Percentiles rank a stretch among this genome's conserved stretches.
These are phyloP conservation scores for Aphis craccivora DNA, from an alignment of 1,140 invertebrate genomes.

Conservation along the genomic window DNA sequence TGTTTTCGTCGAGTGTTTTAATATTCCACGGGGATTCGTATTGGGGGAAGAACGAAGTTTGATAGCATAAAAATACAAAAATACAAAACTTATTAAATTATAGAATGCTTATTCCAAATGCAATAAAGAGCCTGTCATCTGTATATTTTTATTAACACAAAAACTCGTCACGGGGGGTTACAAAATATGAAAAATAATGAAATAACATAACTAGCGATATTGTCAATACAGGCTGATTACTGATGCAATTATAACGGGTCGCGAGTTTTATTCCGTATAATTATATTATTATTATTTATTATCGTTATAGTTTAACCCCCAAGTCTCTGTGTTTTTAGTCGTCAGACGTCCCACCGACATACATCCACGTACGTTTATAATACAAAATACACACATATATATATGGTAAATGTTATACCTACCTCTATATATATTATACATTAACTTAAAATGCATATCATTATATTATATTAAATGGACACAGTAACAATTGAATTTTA, in stretches of 20 bases:
- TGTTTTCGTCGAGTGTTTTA: neutral
- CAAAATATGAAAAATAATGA: neutral
- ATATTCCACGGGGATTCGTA: neutral
- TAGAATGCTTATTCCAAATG: conserved; percentile 26
- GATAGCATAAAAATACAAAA: neutral
- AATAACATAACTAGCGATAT: neutral
- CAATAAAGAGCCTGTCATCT: neutral
- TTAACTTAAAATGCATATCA: neutral
- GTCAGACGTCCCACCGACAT: neutral
- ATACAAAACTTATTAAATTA: conserved; percentile 21
- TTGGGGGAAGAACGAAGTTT: neutral
- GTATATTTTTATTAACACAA: neutral
- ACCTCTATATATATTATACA: neutral
- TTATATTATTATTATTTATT: neutral
- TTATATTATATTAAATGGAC: neutral
- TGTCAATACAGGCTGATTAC: conserved; percentile 32
- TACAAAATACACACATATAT: neutral
- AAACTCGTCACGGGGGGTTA: neutral
- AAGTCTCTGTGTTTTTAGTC: neutral
- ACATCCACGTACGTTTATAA: neutral
- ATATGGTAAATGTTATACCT: neutral
- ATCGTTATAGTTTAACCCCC: neutral
- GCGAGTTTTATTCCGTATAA: neutral
- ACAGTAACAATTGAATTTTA: neutral
- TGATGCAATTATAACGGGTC: conserved; percentile 34